Conservation (phyloP, 2,113 vertebrate species). For the Gracilinanus agilis region DNA sequence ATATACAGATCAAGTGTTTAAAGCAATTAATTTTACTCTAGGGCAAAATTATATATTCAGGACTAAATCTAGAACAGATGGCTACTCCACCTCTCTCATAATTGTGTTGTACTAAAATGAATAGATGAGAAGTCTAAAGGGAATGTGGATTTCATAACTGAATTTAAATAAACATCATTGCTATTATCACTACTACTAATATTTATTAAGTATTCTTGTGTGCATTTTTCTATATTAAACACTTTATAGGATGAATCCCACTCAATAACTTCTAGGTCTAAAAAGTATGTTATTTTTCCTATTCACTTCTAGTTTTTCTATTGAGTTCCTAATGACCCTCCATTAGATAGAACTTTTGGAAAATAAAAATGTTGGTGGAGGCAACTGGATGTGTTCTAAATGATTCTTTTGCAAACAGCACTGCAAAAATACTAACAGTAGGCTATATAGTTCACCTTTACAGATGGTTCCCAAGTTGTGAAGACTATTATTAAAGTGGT, state of each 20-base stretch:
- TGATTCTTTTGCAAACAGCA: slow-evolving; percentile 26
- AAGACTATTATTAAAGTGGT: background rate
- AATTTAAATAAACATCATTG: slow-evolving; percentile 66
- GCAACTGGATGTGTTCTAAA: slow-evolving; percentile 19
- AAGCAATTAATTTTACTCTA: slow-evolving; percentile 69
- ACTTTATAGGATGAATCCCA: slow-evolving; percentile 31
- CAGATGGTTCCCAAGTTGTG: background rate
- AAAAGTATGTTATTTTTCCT: background rate
- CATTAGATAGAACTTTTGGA: slow-evolving; percentile 25
- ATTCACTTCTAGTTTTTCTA: slow-evolving; percentile 1
- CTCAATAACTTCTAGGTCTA: background rate
- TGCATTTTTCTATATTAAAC: slow-evolving; percentile 34
- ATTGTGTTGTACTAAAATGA: slow-evolving; percentile 55
- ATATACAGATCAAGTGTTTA: slow-evolving; percentile 59
- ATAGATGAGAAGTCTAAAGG: slow-evolving; percentile 72
- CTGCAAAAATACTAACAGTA: slow-evolving; percentile 26
- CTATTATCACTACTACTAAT: slow-evolving; percentile 68
- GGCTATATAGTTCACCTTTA: background rate
- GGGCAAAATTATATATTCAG: slow-evolving; percentile 75
- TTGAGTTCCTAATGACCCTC: slow-evolving; percentile 31
- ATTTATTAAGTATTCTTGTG: slow-evolving; percentile 67
- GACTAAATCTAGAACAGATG: slow-evolving; percentile 79
- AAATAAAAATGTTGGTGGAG: background rate
- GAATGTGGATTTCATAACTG: slow-evolving; percentile 61
- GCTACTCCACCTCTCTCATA: slow-evolving; percentile 63